A percentile compares a stretch with the other conserved stretches of the same genome.
Evolutionary conservation across 2,888 invertebrate species (phyloP).

Genomic region (Glomeris marginata): DNA sequence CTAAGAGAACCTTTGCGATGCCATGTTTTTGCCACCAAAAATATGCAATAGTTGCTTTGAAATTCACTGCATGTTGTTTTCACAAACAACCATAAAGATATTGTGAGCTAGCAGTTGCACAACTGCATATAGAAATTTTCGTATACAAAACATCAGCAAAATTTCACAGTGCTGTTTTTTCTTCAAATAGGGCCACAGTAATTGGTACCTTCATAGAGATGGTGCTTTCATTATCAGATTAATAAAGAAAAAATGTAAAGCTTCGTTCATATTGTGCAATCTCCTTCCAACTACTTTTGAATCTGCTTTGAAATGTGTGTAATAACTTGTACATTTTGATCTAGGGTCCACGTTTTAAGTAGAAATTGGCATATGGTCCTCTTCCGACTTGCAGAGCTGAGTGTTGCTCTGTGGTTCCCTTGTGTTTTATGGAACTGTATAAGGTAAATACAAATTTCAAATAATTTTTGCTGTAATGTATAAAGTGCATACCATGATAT

Average conservation of each 20-base stretch:
- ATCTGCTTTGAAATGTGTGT: too few species aligned
- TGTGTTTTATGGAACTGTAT: slow-evolving; percentile 93
- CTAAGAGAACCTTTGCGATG: too few species aligned
- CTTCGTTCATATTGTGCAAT: not conserved
- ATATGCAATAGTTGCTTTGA: not conserved
- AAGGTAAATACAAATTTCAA: slow-evolving; percentile 35
- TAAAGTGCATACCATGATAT: too few species aligned
- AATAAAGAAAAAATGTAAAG: not conserved
- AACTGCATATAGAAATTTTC: too few species aligned
- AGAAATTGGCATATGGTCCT: slow-evolving; percentile 85
- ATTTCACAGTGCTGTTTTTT: not conserved
- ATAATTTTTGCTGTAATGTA: not conserved
- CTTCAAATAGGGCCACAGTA: not conserved
- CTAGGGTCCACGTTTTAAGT: slow-evolving; percentile 69
- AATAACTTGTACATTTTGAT: slow-evolving; percentile 11
- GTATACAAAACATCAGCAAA: too few species aligned
- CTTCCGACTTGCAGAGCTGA: slow-evolving; percentile 80
- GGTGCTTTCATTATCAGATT: not conserved
- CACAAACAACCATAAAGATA: too few species aligned
- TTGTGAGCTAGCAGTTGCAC: too few species aligned
- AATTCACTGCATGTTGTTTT: too few species aligned
- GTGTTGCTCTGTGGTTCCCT: slow-evolving; percentile 87
- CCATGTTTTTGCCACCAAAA: not conserved
- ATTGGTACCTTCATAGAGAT: too few species aligned
- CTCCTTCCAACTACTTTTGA: too few species aligned